Evolutionary conservation across 2,888 invertebrate species (phyloP).

Genomic region (Conistra vaccinii): DNA sequence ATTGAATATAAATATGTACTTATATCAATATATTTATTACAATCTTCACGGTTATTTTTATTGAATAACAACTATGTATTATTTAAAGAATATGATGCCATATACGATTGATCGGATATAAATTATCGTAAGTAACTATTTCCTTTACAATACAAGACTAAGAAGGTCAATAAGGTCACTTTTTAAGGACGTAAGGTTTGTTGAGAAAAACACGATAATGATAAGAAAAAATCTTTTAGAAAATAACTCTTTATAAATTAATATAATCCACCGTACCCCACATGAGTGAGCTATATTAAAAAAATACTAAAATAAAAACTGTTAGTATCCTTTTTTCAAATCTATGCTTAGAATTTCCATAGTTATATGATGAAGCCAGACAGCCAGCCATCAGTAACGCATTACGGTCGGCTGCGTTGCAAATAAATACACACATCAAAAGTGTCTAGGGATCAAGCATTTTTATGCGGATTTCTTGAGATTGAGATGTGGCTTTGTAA

Average conservation of each 20-base stretch:
- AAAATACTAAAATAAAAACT: too few species aligned
- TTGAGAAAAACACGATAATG: neutral
- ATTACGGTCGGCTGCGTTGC: too few species aligned
- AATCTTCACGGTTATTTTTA: neutral
- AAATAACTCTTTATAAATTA: neutral
- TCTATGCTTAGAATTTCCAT: neutral
- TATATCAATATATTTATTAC: neutral
- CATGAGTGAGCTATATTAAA: too few species aligned
- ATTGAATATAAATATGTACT: too few species aligned
- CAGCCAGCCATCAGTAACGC: neutral
- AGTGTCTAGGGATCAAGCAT: too few species aligned
- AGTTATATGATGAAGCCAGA: neutral
- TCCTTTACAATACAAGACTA: constrained; percentile 1
- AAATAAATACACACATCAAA: too few species aligned
- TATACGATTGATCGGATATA: neutral
- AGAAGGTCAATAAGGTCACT: constrained; percentile 7
- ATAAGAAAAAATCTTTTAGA: neutral
- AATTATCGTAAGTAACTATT: neutral
- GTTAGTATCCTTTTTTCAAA: too few species aligned
- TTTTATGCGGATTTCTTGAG: too few species aligned
- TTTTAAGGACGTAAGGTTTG: neutral
- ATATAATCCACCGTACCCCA: too few species aligned
- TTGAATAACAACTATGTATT: neutral
- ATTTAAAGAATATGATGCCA: neutral
- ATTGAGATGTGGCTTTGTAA: too few species aligned